Evolutionary conservation across 2,888 invertebrate genomes (phyloP), one percentile per base, ranked within the genome.

Genomic region (Linyphia triangularis): DNA sequence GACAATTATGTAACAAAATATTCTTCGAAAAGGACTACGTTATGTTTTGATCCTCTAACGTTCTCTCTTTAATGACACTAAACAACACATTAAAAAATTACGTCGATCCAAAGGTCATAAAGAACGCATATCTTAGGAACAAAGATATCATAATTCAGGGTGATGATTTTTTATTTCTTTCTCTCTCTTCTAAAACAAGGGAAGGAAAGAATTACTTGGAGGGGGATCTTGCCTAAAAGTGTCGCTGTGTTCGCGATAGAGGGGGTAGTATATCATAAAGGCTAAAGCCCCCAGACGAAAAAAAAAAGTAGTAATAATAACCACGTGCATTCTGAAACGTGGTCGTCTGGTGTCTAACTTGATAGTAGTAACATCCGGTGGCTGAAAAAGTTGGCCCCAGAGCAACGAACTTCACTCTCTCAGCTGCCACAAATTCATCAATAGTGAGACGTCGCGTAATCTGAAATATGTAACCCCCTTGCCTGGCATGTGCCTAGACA

Each of bases 301-400:
- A 57, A 67, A 77, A 73, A 26, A 59, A n/a, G n/a, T n/a, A n/a
- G n/a, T n/a, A n/a, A 59, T 63, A 40, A 72, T 61, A 72, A 75
- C 81, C 81, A 75, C 86, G 75, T 88, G 86, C 63, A 81, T 65
- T 37, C 59, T 5, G n/a, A 51, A 51, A 13, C 16, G 5, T 78
- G 51, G 43, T 51, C 26, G 81, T 40, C 78, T 82, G 61, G 61
- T 65, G 63, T 57, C 79, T 67, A 81, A 88, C 81, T 59, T 88
- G 86, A 81, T 86, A 81, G 67, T 72, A 33, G 28, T 40, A 51
- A 69, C 81, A 88, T 88, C 86, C 86, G 86, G 86, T 86, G 81
- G 30, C 40, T 37, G 57, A 4, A n/a, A 19, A 24, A 24, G 51
- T 28, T 24, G 19, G 75, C 51, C 1, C 1, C 51, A 16, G 51